phyloP scores from a whole-genome alignment of 2,113 vertebrate genomes.

The Plecotus auritus region DNA sequence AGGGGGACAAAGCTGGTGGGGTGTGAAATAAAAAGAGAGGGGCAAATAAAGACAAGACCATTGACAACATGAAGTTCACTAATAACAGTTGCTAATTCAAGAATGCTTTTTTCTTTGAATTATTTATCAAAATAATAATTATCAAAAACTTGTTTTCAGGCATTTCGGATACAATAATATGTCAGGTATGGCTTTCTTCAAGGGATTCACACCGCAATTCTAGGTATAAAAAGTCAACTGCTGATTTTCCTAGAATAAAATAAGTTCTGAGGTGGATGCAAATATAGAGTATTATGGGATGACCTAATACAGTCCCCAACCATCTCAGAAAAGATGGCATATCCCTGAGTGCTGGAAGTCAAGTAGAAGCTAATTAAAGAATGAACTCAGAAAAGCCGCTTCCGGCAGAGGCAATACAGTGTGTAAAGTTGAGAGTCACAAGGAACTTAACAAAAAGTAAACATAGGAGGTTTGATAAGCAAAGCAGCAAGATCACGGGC shows the following conservation, averaged over 20 bases:
- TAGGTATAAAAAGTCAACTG: not conserved
- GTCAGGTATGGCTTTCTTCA: not conserved
- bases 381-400: not conserved
- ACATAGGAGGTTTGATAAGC: not conserved
- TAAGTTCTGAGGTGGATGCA: not conserved
- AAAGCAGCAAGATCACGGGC: not conserved
- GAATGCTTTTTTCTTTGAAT: not conserved
- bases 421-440: not conserved
- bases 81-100: not conserved
- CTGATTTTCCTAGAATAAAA: not conserved
- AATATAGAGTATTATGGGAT: not conserved
- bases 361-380: not conserved
- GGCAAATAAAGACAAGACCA: not conserved
- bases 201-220: not conserved
- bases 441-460: not conserved
- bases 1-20: rapidly evolving
- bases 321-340: not conserved
- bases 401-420: not conserved
- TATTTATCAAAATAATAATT: not conserved
- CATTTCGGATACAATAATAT: not conserved
- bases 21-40: not conserved
- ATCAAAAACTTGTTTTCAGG: not conserved
- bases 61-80: not conserved
- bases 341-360: not conserved
- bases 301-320: not conserved